Conservation (phyloP, 2,113 vertebrate genomes). For the Hemiscyllium ocellatum region DNA sequence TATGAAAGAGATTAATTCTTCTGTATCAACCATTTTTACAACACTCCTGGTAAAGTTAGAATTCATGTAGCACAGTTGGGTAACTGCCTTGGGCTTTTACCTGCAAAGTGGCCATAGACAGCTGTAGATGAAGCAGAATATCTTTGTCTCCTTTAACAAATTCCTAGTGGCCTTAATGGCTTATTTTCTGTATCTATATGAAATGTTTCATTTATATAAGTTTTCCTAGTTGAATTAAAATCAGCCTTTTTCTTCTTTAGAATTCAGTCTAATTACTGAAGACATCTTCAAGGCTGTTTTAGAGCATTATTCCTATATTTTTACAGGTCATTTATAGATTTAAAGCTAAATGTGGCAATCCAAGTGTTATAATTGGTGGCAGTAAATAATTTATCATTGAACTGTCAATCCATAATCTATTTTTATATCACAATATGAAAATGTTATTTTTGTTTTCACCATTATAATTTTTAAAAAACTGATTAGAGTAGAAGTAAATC, state of each 20-base stretch:
- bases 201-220: neutral
- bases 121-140: neutral
- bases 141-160: neutral
- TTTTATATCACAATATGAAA: neutral
- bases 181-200: neutral
- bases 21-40: neutral
- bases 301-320: neutral
- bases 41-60: neutral
- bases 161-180: neutral
- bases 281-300: neutral
- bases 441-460: neutral
- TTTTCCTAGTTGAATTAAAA: neutral
- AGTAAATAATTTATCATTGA: constrained; percentile 4
- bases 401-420: neutral
- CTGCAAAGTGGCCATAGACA: neutral
- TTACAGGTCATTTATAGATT: neutral
- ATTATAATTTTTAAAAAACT: neutral
- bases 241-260: neutral
- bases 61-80: neutral
- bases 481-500: neutral
- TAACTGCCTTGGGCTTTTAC: neutral
- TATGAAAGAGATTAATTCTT: neutral
- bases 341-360: neutral
- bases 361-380: neutral
- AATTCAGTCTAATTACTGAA: neutral